Base-by-base conservation (phyloP, 2,797 vertebrate species). In the Alosa sapidissima region DNA sequence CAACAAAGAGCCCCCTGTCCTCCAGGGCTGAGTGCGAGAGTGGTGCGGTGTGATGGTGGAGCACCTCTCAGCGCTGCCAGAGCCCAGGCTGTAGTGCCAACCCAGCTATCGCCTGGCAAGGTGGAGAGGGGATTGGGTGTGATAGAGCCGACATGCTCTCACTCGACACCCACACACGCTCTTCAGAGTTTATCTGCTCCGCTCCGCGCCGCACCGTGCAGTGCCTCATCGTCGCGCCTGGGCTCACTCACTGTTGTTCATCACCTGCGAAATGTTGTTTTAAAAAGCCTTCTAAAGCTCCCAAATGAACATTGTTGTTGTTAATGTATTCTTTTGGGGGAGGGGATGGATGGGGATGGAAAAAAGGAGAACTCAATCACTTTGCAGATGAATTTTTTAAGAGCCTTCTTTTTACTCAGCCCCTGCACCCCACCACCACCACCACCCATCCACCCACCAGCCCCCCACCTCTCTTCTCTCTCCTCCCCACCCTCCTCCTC, bases 1-100 rank as follows among this genome's bases (percentile, higher is more conserved):
- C 94, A 94, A 93, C 93, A 94, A 84, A 93, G 90, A 91, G 93
- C 92, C 93, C 93, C 91, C 89, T 87, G 90, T 94, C 91, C 92
- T 94, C 93, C 92, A 93, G 88, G 88, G 91, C 91, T 87, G 91
- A 94, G 93, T 91, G 93, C 87, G 89, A 93, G 92, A 92, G 91
- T 86, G 91, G 91, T 87, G 89, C 81, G 87, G 88, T 87, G 85
- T 82, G 88, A 91, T 84, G 89, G 88, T 90, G 84, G 90, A 91
- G 90, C 89, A 90, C 90, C 92, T 91, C 89, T 91, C 86, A 84
- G 86, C 90, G 89, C 86, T 91, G 87, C 91, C 86, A 86, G 85
- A 82, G 90, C 88, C 87, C 87, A 91, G 89, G 16, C 72, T 87
- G 81, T 81, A 89, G 87, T 84, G 81, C 86, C 84, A 89, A 89